A percentile compares a stretch with the other conserved stretches of the same genome.
Conservation (phyloP, 2,888 invertebrate genomes). For the Thereva nobilitata region DNA sequence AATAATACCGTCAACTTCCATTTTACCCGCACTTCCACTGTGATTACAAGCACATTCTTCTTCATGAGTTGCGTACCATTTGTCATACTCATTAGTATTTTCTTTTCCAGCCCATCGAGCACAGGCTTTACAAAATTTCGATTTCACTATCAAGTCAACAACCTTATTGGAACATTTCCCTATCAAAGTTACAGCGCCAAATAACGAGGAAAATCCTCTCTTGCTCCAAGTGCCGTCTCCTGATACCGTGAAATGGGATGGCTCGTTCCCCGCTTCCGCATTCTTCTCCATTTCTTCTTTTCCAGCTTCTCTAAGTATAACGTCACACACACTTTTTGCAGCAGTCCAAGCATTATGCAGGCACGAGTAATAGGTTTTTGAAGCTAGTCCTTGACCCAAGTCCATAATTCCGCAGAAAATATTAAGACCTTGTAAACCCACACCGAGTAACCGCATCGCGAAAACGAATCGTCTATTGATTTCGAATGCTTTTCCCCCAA, state of each 20-base stretch:
- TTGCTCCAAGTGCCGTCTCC: slow-evolving; percentile 5
- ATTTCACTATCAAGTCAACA: too few species aligned
- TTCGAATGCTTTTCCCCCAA: slow-evolving; percentile 42
- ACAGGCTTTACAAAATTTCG: slow-evolving; percentile 40
- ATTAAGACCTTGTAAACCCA: slow-evolving; percentile 43
- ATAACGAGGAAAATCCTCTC: slow-evolving; percentile 7
- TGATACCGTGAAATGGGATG: slow-evolving; percentile 1
- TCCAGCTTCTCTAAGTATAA: slow-evolving; percentile 13
- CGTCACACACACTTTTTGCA: slow-evolving; percentile 25
- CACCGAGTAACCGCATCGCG: slow-evolving; percentile 44
- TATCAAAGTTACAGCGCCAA: slow-evolving; percentile 13
- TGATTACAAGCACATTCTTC: neutral
- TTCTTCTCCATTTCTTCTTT: slow-evolving; percentile 27
- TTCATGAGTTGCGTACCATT: slow-evolving; percentile 14
- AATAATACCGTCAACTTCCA: slow-evolving; percentile 16
- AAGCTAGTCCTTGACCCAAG: too few species aligned
- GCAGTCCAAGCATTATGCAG: slow-evolving; percentile 33
- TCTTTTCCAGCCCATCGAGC: slow-evolving; percentile 36
- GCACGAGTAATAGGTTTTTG: neutral
- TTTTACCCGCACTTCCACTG: slow-evolving; percentile 15
- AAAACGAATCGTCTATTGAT: slow-evolving; percentile 44
- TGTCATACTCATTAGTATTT: slow-evolving; percentile 14
- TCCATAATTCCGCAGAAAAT: too few species aligned
- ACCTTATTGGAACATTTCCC: slow-evolving; percentile 37
- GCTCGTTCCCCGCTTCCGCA: slow-evolving; percentile 15